phyloP scores from a whole-genome alignment of 2,797 vertebrate species.

The Chloroceryle amazona region DNA sequence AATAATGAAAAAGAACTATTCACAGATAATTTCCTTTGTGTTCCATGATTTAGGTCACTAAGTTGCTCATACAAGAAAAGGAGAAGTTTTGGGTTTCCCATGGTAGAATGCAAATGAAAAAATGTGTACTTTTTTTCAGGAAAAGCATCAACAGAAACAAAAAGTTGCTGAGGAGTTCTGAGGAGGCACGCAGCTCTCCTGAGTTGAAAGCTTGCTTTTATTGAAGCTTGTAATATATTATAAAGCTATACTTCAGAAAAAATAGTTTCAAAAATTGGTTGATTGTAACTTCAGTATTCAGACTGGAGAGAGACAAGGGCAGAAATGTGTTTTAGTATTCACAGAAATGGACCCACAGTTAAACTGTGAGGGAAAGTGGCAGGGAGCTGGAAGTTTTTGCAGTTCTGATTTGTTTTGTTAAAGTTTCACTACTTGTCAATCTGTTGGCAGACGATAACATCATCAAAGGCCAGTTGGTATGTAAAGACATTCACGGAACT shows the following conservation, averaged over 20 bases:
- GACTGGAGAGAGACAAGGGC: background rate
- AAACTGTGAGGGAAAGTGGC: accelerated
- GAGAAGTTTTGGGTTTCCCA: background rate
- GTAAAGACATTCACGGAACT: background rate
- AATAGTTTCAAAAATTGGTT: background rate
- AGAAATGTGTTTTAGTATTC: background rate
- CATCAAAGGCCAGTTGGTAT: slow-evolving; percentile 25
- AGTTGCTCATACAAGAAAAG: background rate
- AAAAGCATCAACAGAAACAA: background rate
- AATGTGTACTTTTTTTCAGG: accelerated
- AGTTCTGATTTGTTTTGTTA: background rate
- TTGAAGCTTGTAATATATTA: background rate
- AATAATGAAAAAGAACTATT: background rate
- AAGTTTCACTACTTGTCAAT: background rate
- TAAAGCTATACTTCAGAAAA: background rate
- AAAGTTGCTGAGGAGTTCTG: background rate
- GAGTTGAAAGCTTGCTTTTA: background rate
- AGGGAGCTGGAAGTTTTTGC: background rate
- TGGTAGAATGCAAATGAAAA: background rate
- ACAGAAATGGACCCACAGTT: accelerated
- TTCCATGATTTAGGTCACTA: background rate
- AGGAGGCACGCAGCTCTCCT: background rate
- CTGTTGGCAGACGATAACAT: background rate
- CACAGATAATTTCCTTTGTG: background rate
- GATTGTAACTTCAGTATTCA: background rate